phyloP scores from a whole-genome alignment of 2,113 vertebrate species.

The Cercopithecus mona region DNA sequence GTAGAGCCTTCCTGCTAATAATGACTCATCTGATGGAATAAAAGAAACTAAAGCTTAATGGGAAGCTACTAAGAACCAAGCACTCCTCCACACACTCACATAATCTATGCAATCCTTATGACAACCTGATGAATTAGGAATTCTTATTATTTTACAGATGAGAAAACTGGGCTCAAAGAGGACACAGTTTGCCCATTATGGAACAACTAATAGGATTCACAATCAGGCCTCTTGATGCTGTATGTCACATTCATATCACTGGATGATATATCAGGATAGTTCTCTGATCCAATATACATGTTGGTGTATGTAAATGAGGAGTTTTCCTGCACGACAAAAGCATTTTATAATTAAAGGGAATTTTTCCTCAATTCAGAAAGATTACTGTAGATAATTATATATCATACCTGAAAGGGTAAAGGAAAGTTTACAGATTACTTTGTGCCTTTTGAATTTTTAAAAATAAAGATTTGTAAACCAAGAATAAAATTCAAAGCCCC shows the following conservation, averaged over 20 bases:
- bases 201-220: neutral
- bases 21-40: neutral
- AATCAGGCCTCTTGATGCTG: neutral
- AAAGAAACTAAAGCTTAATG: neutral
- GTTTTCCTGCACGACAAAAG: neutral
- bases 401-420: neutral
- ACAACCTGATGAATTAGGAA: neutral
- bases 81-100: neutral
- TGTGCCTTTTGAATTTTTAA: neutral
- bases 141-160: constrained; percentile 1
- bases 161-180: neutral
- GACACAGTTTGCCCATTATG: neutral
- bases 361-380: neutral
- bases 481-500: no score
- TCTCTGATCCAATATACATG: neutral
- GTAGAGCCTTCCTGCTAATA: neutral
- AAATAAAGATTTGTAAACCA: neutral
- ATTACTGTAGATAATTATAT: neutral
- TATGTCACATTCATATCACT: neutral
- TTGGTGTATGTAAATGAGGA: neutral
- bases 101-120: neutral
- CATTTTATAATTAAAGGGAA: neutral
- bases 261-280: neutral
- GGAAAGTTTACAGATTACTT: neutral
- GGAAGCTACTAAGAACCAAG: neutral